phyloP scores from a whole-genome alignment of 1,140 invertebrate genomes.

The Geopemphigus sp. region DNA sequence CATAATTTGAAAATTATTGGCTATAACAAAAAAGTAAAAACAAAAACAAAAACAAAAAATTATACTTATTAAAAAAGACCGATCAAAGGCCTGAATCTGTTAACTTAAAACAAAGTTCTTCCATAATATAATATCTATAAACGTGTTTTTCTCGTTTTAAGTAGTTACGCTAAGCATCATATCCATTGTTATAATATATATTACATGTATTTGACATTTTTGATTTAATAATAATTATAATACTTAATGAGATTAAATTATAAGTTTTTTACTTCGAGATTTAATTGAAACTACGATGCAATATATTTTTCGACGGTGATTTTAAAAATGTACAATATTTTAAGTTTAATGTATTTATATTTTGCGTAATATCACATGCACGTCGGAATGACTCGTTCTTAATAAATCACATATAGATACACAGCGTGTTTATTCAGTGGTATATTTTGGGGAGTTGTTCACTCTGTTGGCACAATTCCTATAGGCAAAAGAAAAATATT shows the following conservation, averaged over 20 bases:
- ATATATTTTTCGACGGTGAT: neutral
- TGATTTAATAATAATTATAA: no score
- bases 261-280: no score
- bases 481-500: no score
- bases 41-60: neutral
- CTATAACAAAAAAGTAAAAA: neutral
- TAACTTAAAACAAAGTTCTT: neutral
- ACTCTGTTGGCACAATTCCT: no score
- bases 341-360: neutral
- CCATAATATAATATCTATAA: neutral
- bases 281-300: neutral
- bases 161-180: no score
- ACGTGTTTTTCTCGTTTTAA: neutral
- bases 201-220: no score
- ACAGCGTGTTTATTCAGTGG: no score
- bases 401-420: neutral
- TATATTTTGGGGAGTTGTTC: no score
- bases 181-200: no score
- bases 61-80: neutral
- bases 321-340: neutral
- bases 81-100: neutral
- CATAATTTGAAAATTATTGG: constrained; percentile 16
- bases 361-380: neutral
- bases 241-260: no score
- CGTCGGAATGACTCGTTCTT: neutral